phyloP scores from a whole-genome alignment of 2,113 vertebrate genomes.

The Panthera uncia region DNA sequence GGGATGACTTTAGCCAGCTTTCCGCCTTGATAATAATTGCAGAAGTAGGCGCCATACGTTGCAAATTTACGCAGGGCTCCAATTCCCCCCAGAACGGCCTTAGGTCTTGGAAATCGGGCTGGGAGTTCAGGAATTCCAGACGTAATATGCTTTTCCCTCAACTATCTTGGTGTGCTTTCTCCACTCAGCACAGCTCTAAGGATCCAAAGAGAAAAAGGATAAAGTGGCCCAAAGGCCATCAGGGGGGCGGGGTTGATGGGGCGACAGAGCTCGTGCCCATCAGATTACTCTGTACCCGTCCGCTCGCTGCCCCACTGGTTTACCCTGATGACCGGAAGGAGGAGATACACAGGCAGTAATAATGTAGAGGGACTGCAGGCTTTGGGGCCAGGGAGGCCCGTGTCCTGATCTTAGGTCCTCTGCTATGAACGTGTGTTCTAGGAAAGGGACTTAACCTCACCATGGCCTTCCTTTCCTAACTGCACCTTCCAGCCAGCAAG shows the following conservation, averaged over 20 bases:
- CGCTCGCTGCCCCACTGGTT: background rate
- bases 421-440: background rate
- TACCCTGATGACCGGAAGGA: background rate
- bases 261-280: background rate
- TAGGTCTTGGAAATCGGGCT: background rate
- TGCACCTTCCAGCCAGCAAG: background rate
- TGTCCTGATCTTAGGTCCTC: fast-evolving
- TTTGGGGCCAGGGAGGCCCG: background rate
- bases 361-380: background rate
- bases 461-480: background rate
- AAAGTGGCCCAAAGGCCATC: background rate
- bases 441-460: background rate
- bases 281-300: background rate
- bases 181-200: background rate
- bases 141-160: background rate
- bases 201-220: background rate
- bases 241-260: background rate
- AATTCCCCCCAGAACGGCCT: background rate
- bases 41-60: background rate
- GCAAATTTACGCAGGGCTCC: background rate
- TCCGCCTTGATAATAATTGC: background rate
- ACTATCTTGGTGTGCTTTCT: background rate
- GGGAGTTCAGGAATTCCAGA: background rate
- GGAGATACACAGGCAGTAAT: background rate
- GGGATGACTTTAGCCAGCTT: background rate